A percentile compares a stretch with the other conserved stretches of the same genome.
Evolutionary conservation across 2,797 vertebrate genomes (phyloP).

Genomic region (Spinus pinus): DNA sequence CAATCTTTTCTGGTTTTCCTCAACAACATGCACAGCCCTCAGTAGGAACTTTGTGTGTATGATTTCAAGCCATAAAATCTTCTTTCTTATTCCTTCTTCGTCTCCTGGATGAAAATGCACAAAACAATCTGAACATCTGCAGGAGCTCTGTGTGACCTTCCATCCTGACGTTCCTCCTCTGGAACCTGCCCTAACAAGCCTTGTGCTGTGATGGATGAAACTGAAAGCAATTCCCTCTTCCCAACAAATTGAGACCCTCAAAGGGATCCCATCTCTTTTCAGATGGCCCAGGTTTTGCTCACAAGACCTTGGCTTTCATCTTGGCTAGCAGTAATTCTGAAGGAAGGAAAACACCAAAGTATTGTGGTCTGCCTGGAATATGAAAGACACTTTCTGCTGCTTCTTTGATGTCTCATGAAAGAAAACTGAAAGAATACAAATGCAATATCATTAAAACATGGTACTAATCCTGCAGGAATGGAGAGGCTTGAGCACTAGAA

Average conservation of each 20-base stretch:
- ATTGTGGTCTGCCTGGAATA: constrained; percentile 10
- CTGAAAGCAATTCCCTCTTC: constrained; percentile 1
- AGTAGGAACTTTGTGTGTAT: not conserved
- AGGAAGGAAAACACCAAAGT: constrained; percentile 25
- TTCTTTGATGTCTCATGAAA: constrained; percentile 55
- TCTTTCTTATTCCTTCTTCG: not conserved
- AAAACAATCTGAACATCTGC: not conserved
- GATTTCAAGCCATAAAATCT: not conserved
- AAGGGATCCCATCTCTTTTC: constrained; percentile 13
- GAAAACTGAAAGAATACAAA: constrained; percentile 46
- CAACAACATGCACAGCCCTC: not conserved
- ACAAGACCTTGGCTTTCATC: constrained; percentile 63
- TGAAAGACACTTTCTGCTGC: constrained; percentile 15
- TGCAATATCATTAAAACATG: constrained; percentile 2
- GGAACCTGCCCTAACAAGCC: not conserved
- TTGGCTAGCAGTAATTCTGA: constrained; percentile 1
- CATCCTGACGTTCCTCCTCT: not conserved
- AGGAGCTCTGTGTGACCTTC: not conserved
- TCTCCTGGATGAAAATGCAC: not conserved
- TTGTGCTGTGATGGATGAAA: not conserved
- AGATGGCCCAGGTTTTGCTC: constrained; percentile 16
- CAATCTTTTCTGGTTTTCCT: not conserved
- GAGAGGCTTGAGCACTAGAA: not conserved
- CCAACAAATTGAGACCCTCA: constrained; percentile 18
- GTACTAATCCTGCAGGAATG: constrained; percentile 3